Evolutionary conservation across 1,140 invertebrate genomes (phyloP).

Genomic region (Pantala flavescens): DNA sequence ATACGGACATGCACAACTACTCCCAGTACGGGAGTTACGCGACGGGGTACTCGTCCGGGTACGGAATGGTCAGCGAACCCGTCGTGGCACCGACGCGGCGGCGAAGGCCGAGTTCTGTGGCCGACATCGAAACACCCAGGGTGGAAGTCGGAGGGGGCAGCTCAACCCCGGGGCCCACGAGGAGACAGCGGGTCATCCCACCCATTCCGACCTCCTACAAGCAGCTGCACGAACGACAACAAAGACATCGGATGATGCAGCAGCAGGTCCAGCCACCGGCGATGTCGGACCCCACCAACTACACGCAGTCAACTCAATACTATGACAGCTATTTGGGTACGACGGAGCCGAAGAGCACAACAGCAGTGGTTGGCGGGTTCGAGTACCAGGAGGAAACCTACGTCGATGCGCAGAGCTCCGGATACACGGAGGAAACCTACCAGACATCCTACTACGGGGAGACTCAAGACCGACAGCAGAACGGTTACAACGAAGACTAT

Average conservation of each 20-base stretch:
- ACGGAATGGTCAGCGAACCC: neutral
- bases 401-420: constrained; percentile 24
- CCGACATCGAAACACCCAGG: neutral
- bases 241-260: neutral
- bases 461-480: neutral
- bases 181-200: neutral
- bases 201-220: neutral
- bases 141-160: neutral
- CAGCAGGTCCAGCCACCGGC: neutral
- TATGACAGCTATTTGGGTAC: constrained; percentile 26
- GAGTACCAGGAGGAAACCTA: constrained; percentile 24
- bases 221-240: neutral
- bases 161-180: neutral
- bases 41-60: neutral
- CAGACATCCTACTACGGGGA: constrained; percentile 13
- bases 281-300: neutral
- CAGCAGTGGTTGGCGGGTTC: constrained; percentile 26
- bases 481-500: constrained; percentile 52
- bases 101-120: constrained; percentile 15
- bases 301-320: neutral
- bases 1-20: constrained; percentile 32
- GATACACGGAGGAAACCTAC: neutral
- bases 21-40: neutral
- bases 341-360: constrained; percentile 14
- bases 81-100: constrained; percentile 13